Base-by-base conservation (phyloP, 2,888 invertebrate species). In the Branchipolynoe longqiensis region DNA sequence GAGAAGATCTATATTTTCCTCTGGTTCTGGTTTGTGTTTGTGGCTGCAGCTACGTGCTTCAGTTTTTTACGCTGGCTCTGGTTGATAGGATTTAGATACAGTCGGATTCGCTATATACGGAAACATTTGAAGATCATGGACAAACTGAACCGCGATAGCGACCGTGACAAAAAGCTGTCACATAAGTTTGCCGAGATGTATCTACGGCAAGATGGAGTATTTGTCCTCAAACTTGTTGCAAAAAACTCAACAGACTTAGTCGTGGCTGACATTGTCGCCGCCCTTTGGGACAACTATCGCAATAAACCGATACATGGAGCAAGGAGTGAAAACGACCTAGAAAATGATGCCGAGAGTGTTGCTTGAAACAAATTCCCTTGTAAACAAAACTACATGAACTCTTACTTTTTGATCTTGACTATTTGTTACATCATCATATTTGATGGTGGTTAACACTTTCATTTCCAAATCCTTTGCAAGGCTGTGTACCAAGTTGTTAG, bases 1-100 rank as follows among this genome's bases (percentile, higher is more conserved):
- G 90, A 93, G 88, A 94, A 94, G 90, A 94, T 94, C 85, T 94
- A 93, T 88, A 93, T 93, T 88, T 95, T 95, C 91, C 91, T 94
- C 73, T 94, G 94, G 94, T 95, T 94, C 91, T 95, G 94, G 94
- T 91, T 94, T 84, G 92, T 94, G 38, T 92, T 94, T 62, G 94
- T 94, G 22, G 92, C 93, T 62, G 89, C 93, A n/a, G 91, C 93
- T 85, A 94, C 94, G 86, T 89, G 92, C 74, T 90, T 92, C 88
- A 94, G 93, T 89, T 92, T 94, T 85, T 87, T 94, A 83, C 92
- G 94, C 86, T 94, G 94, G 94, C 88, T 93, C 31, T 93, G 92
- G 92, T 90, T 92, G 85, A 92, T 93, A 87, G 90, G 92, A n/a
- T 93, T 93, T 90, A 92, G 92, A 74, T 91, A 92, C 69, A 92